Conservation (phyloP, 2,888 invertebrate genomes). For the Caradrina kadenii region DNA sequence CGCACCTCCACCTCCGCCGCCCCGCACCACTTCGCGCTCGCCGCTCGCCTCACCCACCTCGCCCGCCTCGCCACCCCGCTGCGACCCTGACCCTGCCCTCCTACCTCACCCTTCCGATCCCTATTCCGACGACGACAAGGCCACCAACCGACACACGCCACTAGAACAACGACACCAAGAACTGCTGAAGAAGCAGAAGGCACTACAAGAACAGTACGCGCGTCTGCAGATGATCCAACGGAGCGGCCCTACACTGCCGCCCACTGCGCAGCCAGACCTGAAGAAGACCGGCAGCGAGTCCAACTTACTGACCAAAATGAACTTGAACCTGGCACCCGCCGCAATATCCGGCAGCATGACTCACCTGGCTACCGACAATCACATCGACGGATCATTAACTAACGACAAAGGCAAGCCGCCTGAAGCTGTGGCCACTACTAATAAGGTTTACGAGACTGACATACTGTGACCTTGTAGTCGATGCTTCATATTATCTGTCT, state of each 20-base stretch:
- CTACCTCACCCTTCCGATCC: constrained; percentile 71
- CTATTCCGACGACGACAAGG: constrained; percentile 79
- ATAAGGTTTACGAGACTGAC: constrained; percentile 97
- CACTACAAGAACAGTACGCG: constrained; percentile 97
- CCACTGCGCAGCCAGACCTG: constrained; percentile 92
- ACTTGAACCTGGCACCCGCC: constrained; percentile 91
- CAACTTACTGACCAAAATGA: constrained; percentile 96
- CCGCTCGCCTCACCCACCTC: constrained; percentile 96
- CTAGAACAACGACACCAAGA: constrained; percentile 97
- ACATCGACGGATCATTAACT: constrained; percentile 53
- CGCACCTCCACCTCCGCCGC: constrained; percentile 96
- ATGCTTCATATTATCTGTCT: constrained; percentile 67
- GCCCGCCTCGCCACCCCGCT: constrained; percentile 91
- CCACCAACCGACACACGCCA: constrained; percentile 91
- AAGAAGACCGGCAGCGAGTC: constrained; percentile 97
- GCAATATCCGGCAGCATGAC: constrained; percentile 85
- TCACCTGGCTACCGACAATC: constrained; percentile 76
- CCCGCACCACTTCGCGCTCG: constrained; percentile 97
- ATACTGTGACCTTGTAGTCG: constrained; percentile 94
- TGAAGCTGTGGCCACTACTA: constrained; percentile 91
- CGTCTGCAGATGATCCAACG: constrained; percentile 96
- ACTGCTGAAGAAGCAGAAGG: constrained; percentile 95
- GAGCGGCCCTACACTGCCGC: constrained; percentile 92
- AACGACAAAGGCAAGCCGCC: constrained; percentile 55
- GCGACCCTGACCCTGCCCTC: constrained; percentile 75